These are phyloP conservation scores for Mythimna loreyi DNA, from an alignment of 2,888 invertebrate species.

Conservation along the genomic window DNA sequence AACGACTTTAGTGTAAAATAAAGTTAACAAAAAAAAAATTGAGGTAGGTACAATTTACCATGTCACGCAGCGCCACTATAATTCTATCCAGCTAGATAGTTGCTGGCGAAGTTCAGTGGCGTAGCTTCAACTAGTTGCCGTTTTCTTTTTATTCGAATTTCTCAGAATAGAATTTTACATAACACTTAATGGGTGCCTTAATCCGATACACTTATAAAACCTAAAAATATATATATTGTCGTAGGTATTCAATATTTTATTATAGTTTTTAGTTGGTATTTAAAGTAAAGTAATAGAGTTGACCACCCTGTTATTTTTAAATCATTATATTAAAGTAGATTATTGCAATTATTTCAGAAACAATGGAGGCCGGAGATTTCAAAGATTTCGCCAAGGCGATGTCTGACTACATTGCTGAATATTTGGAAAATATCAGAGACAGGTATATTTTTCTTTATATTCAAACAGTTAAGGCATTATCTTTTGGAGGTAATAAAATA, in stretches of 20 bases:
- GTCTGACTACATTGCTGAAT: slow-evolving; percentile 98
- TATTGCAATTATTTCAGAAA: slow-evolving; percentile 72
- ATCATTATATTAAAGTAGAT: not conserved
- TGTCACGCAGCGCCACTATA: too few relatives aligned
- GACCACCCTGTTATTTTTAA: not conserved
- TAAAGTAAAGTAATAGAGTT: too few relatives aligned
- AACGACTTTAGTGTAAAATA: not conserved
- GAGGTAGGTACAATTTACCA: not conserved
- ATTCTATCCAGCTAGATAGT: not conserved
- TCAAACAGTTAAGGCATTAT: not conserved
- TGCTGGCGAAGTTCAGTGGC: not conserved
- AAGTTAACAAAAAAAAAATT: too few relatives aligned
- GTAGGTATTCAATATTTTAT: too few relatives aligned
- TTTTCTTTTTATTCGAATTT: not conserved
- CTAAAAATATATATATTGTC: too few relatives aligned
- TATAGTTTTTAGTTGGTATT: too few relatives aligned
- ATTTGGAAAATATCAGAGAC: slow-evolving; percentile 98
- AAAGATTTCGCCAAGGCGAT: slow-evolving; percentile 97
- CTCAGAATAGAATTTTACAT: not conserved
- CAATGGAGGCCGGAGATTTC: slow-evolving; percentile 96
- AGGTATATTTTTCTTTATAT: slow-evolving; percentile 85
- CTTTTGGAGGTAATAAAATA: too few relatives aligned
- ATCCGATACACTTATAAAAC: too few relatives aligned
- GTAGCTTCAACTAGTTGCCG: too few relatives aligned
- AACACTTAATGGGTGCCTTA: too few relatives aligned